Evolutionary conservation across 2,888 invertebrate genomes (phyloP).

Genomic region (Strigamia transsilvanica): DNA sequence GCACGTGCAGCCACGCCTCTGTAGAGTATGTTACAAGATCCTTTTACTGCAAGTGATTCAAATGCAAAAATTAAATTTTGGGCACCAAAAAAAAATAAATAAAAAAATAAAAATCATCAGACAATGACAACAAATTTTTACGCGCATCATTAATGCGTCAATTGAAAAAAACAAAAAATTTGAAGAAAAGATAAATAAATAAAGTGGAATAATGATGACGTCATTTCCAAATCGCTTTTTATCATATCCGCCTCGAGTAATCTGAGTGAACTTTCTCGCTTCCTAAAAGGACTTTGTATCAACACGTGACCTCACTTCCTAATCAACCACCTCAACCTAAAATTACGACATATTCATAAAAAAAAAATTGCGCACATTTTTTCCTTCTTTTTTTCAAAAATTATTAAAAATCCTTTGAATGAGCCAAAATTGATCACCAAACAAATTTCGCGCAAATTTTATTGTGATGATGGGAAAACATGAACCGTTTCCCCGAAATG

Average conservation of each 20-base stretch:
- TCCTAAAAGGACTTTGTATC: constrained; percentile 20
- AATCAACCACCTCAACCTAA: not conserved
- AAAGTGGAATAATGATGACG: constrained; percentile 1
- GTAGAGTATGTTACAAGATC: not conserved
- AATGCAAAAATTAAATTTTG: not conserved
- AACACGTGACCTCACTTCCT: constrained; percentile 20
- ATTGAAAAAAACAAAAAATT: not conserved
- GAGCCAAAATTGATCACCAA: not conserved
- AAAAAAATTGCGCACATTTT: too few relatives aligned
- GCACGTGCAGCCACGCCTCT: constrained; percentile 13
- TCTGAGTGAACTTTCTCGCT: constrained; percentile 20
- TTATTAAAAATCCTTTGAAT: too few relatives aligned
- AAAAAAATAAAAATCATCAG: not conserved
- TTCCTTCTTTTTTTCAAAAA: too few relatives aligned
- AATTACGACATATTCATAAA: not conserved
- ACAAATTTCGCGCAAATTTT: not conserved
- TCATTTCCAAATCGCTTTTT: not conserved
- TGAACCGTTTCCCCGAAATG: not conserved
- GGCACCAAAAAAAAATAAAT: too few relatives aligned
- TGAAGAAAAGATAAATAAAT: not conserved
- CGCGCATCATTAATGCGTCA: not conserved
- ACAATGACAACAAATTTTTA: too few relatives aligned
- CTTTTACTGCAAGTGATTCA: not conserved
- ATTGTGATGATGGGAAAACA: constrained; percentile 2
- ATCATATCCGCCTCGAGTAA: constrained; percentile 20